Conservation (phyloP, 2,113 vertebrate genomes). For the Prunella himalayana region DNA sequence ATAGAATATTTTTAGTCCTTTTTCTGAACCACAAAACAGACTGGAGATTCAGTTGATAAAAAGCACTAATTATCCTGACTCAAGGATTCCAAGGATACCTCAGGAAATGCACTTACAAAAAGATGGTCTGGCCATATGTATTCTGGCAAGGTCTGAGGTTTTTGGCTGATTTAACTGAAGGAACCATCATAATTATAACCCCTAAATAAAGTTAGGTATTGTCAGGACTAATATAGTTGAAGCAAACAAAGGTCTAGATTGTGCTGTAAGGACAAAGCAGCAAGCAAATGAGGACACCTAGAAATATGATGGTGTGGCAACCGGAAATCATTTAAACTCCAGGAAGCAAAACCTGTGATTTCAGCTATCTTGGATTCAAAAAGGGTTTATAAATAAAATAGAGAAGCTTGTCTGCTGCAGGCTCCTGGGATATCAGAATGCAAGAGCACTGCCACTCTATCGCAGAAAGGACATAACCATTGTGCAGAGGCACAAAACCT, state of each 20-base stretch:
- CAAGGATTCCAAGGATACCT: not conserved
- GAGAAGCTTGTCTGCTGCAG: not conserved
- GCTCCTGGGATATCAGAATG: not conserved
- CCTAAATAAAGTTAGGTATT: not conserved
- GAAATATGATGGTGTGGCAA: not conserved
- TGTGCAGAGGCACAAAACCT: conserved; percentile 20
- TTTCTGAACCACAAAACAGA: not conserved
- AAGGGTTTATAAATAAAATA: conserved; percentile 33
- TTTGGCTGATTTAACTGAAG: not conserved
- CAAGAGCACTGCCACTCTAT: not conserved
- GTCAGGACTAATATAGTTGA: not conserved
- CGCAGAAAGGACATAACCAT: not conserved
- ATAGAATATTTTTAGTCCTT: not conserved
- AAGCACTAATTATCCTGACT: conserved; percentile 12
- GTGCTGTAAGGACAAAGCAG: not conserved
- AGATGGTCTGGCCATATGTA: not conserved
- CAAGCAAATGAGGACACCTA: not conserved
- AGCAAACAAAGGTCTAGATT: not conserved
- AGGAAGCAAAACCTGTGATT: conserved; percentile 21
- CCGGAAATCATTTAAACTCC: not conserved
- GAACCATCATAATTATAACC: not conserved
- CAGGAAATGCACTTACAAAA: not conserved
- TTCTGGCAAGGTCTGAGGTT: not conserved
- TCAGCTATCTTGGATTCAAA: not conserved
- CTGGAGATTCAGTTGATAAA: not conserved